phyloP scores from a whole-genome alignment of 2,113 vertebrate species.

The Heterochromis multidens region DNA sequence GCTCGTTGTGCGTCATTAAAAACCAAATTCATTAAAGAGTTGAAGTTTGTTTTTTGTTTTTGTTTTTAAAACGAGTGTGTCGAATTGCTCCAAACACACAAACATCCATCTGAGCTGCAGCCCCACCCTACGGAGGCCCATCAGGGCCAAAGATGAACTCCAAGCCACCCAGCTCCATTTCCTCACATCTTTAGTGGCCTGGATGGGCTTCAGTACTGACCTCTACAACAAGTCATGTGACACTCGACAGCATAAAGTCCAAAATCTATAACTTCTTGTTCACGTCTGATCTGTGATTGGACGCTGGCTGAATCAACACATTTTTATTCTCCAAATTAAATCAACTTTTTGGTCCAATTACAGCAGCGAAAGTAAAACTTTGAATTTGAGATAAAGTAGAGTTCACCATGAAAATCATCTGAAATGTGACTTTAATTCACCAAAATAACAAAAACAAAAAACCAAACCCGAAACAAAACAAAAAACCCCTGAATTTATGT shows the following conservation, averaged over 20 bases:
- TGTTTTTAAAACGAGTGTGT: fast-evolving
- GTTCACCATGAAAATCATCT: background rate
- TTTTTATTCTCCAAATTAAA: too few species aligned
- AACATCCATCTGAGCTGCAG: too few species aligned
- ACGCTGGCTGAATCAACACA: background rate
- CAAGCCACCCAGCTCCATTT: background rate
- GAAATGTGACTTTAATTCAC: too few species aligned
- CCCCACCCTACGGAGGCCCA: background rate
- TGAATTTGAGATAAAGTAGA: background rate
- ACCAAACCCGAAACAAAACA: too few species aligned
- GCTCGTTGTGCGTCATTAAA: background rate
- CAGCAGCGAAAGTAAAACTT: background rate
- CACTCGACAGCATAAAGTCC: background rate
- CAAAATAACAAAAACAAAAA: too few species aligned
- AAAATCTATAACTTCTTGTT: background rate
- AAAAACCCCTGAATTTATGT: too few species aligned
- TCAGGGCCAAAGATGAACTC: background rate
- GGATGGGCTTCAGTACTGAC: background rate
- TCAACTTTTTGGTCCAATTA: background rate
- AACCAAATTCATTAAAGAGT: background rate
- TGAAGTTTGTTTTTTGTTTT: background rate
- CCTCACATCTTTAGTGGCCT: background rate
- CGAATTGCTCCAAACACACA: too few species aligned
- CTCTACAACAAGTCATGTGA: background rate
- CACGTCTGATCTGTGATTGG: background rate